Base-by-base conservation (phyloP, 2,888 invertebrate species). In the Brenthis daphne region DNA sequence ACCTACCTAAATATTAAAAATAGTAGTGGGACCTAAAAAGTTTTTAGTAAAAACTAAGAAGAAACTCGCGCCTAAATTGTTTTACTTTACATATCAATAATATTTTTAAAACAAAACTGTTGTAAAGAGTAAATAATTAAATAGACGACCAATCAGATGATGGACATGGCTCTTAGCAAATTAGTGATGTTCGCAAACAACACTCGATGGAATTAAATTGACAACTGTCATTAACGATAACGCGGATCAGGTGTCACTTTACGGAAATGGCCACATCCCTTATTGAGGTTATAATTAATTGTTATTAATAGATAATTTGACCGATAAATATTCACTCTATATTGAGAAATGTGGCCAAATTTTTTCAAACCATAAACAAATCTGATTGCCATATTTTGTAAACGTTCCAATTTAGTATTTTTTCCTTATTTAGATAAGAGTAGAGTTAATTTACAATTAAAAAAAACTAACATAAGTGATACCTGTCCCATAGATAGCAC, bases 191-290 rank as follows among this genome's bases (percentile, higher is more conserved):
- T 71, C 71, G 76, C 74, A 83, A 77, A 80, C 80, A 80, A 71
- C 81, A 85, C 82, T 85, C 79, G 81, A 82, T 83, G 75, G 74
- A 82, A 86, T 85, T 84, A 76, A 76, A 85, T 84, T 81, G 84
- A 80, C 82, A 79, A 73, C 77, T 84, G 77, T 82, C 82, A 81
- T 81, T 79, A 78, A 74, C 75, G 74, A 60, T 67, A 75, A 66
- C 67, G 64, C 60, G 57, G 24, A 67, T 69, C 71, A 68, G 58
- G 68, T 70, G 63, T 69, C 72, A 51, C 66, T 70, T 71, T 71
- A 74, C 73, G 69, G 73, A 76, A 74, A 75, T 56, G 24, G 24
- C 60, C 65, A 64, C 65, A 60, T 64, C 56, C 51, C 57, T 72
- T 54, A 50, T 50, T 50, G 50, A 33, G 37, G 20, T 54, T 20